Percentiles rank a stretch among this genome's conserved stretches.
Conservation (phyloP, 2,888 invertebrate species). For the Mesorhabditis belari region DNA sequence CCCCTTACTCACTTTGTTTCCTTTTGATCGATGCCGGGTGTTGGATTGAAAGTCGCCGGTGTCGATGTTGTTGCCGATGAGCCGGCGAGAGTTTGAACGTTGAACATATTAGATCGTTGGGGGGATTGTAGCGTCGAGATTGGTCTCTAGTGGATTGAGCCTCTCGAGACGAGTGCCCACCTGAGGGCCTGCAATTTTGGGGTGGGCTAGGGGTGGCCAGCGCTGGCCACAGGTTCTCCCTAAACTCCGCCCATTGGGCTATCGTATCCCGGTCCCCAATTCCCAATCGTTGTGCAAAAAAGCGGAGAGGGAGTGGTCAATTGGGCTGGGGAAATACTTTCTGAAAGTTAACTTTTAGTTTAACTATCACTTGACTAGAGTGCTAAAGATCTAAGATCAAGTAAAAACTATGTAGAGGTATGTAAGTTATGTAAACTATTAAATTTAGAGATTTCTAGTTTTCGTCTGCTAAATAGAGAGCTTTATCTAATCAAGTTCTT, state of each 20-base stretch:
- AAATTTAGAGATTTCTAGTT: too few relatives aligned
- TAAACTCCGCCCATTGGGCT: background rate
- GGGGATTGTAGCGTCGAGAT: constrained; percentile 4
- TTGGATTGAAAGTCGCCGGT: constrained; percentile 5
- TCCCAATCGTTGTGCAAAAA: background rate
- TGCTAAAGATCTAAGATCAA: too few relatives aligned
- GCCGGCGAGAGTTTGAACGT: constrained; percentile 28
- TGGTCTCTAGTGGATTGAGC: constrained; percentile 10
- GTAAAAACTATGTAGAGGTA: too few relatives aligned
- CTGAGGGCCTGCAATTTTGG: background rate
- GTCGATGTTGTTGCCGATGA: constrained; percentile 15
- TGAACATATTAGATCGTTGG: constrained; percentile 20
- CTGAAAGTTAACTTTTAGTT: too few relatives aligned
- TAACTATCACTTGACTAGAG: too few relatives aligned
- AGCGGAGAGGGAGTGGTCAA: background rate
- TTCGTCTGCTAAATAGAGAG: too few relatives aligned
- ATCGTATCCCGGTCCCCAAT: background rate
- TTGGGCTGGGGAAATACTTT: background rate
- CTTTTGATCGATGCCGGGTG: constrained; percentile 4
- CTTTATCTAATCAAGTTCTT: too few relatives aligned
- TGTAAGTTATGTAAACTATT: too few relatives aligned
- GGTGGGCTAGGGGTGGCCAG: background rate
- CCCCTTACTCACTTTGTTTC: background rate
- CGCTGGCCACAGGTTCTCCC: background rate
- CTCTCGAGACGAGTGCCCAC: background rate